Evolutionary conservation across 2,888 invertebrate species (phyloP).

Genomic region (Mycalesis mineus): DNA sequence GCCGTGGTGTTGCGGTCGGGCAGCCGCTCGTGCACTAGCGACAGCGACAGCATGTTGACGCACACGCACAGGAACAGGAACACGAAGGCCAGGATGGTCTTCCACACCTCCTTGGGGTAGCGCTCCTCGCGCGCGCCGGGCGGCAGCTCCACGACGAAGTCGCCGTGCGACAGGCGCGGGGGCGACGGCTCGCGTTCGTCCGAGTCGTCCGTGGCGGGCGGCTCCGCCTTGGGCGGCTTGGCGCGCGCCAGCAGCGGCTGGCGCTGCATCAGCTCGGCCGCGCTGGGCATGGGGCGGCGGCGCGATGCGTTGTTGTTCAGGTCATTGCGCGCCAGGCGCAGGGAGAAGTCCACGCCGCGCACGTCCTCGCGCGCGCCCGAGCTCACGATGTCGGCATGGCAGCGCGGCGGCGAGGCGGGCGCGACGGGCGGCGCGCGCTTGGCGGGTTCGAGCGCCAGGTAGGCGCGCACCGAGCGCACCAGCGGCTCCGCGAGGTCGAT

Average conservation of each 20-base stretch:
- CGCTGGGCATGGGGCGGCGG: conserved; percentile 63
- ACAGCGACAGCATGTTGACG: conserved; percentile 82
- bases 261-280: conserved; percentile 74
- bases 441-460: conserved; percentile 64
- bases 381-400: conserved; percentile 67
- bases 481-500: conserved; percentile 68
- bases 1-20: conserved; percentile 85
- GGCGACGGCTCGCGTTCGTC: conserved; percentile 64
- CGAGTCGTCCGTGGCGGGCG: conserved; percentile 65
- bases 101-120: conserved; percentile 91
- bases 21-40: conserved; percentile 91
- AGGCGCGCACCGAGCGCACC: conserved; percentile 69
- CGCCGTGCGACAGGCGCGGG: conserved; percentile 47
- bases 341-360: conserved; percentile 69
- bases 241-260: conserved; percentile 71
- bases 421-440: conserved; percentile 52
- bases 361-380: conserved; percentile 66
- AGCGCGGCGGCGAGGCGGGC: conserved; percentile 37
- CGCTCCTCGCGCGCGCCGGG: conserved; percentile 85
- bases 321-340: conserved; percentile 69
- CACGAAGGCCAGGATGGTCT: conserved; percentile 79
- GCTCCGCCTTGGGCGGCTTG: conserved; percentile 60
- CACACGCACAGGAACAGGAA: conserved; percentile 70
- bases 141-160: conserved; percentile 70
- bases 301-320: conserved; percentile 72